Evolutionary conservation across 1,140 invertebrate genomes (phyloP), one percentile per base, ranked within the genome.

Genomic region (Lutraria rhynchaena): DNA sequence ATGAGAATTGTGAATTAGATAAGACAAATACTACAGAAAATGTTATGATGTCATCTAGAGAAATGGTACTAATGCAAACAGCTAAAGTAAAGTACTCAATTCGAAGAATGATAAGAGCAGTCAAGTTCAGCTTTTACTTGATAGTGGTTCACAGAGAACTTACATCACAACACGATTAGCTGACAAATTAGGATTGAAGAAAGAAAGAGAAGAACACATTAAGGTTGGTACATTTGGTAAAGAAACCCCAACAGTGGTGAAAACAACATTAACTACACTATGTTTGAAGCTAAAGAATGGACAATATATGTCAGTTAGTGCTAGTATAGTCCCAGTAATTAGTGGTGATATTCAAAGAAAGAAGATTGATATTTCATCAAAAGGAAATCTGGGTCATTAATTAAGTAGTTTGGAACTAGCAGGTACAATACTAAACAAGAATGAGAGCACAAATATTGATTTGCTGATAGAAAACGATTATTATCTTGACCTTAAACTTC

Each of bases 21-120:
- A 2, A 24, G 24, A 17, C 35, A 37, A 24, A 3, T 13, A 3
- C 19, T 3, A n/a, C 46, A 31, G 65, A 70, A 51, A 70, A 51
- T 1, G 65, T 27, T 1, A 49, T 70, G 46, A 24, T 70, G 22
- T 70, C 41, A 49, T 15, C 65, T 49, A 31, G 27, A 5, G 65
- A 70, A n/a, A 70, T 70, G n/a, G 65, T 70, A 46, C 46, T 70
- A n/a, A 70, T 49, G 65, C 65, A 70, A 31, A 70, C 65, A 51
- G 61, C 61, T 1, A 19, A 37, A 37, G 61, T 65, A 24, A 37
- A 37, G 15, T 58, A 65, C 22, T 22, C 13, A 15, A 65, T 65
- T 17, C 33, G 22, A 65, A 63, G 3, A 19, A 4, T 37, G n/a
- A 22, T 5, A 7, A 44, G 5, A 13, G 27, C 22, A 33, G 33